phyloP scores from a whole-genome alignment of 1,140 invertebrate genomes.

The Heliothis virescens region DNA sequence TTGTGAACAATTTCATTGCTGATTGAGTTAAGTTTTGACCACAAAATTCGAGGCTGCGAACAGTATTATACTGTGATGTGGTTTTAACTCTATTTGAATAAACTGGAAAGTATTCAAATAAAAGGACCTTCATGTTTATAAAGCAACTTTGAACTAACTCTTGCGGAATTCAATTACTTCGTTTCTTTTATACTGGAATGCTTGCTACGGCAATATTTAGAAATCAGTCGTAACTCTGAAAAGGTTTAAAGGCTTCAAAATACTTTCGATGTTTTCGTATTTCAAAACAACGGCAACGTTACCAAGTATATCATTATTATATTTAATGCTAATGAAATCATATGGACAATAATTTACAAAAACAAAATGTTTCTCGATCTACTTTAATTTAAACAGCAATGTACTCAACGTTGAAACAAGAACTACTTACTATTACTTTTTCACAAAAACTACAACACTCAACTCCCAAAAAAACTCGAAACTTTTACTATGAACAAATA shows the following conservation, averaged over 20 bases:
- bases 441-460: background rate
- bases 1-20: background rate
- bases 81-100: conserved; percentile 35
- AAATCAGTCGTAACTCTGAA: conserved; percentile 9
- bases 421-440: background rate
- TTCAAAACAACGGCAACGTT: no score
- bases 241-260: background rate
- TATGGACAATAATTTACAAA: no score
- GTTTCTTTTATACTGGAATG: conserved; percentile 30
- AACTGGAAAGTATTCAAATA: conserved; percentile 27
- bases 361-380: no score
- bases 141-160: conserved; percentile 14
- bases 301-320: no score
- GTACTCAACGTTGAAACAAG: no score
- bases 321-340: no score
- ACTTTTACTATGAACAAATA: conserved; percentile 1
- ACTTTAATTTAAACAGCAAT: no score
- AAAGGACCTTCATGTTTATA: conserved; percentile 22
- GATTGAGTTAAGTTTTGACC: conserved; percentile 11
- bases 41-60: background rate
- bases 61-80: conserved; percentile 15
- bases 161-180: conserved; percentile 26
- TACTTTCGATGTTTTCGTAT: background rate
- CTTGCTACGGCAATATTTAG: conserved; percentile 31
- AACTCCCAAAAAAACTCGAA: background rate